Conservation (phyloP, 2,113 vertebrate species). For the Bostrychus sinensis region DNA sequence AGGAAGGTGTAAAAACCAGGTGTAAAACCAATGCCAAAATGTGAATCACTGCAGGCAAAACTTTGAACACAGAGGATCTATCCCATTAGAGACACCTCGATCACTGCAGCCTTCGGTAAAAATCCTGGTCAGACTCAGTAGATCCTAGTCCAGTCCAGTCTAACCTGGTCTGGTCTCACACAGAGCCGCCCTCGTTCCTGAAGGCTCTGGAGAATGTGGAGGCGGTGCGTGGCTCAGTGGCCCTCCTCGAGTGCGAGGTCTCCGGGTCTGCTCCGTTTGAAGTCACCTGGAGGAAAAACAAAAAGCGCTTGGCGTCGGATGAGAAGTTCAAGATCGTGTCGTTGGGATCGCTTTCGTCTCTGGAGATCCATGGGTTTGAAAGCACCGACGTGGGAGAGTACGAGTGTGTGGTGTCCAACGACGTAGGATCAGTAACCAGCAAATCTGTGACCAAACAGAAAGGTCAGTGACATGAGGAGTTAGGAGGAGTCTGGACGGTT, state of each 20-base stretch:
- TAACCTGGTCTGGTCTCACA: slow-evolving; percentile 55
- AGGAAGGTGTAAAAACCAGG: too few relatives aligned
- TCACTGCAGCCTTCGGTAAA: too few relatives aligned
- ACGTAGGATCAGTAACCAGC: slow-evolving; percentile 88
- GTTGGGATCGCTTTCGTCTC: slow-evolving; percentile 82
- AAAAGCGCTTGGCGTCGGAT: slow-evolving; percentile 86
- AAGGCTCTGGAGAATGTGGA: slow-evolving; percentile 85
- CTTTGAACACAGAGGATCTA: too few relatives aligned
- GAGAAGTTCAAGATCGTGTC: slow-evolving; percentile 87
- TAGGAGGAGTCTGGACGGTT: neutral
- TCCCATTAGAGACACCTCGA: too few relatives aligned
- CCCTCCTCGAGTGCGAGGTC: slow-evolving; percentile 88
- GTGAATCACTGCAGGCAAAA: too few relatives aligned
- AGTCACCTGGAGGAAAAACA: slow-evolving; percentile 91
- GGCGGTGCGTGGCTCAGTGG: slow-evolving; percentile 85
- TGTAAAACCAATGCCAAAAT: too few relatives aligned
- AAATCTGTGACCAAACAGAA: slow-evolving; percentile 83
- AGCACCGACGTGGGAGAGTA: slow-evolving; percentile 90
- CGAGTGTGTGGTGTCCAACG: slow-evolving; percentile 88
- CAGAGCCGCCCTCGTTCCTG: slow-evolving; percentile 89
- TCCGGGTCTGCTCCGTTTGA: slow-evolving; percentile 89
- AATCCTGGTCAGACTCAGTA: neutral
- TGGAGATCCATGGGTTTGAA: slow-evolving; percentile 92
- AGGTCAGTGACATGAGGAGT: slow-evolving; percentile 85
- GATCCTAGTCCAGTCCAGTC: neutral